These are phyloP conservation scores for Noctua janthe DNA, from an alignment of 2,888 invertebrate species.

Conservation along the genomic window DNA sequence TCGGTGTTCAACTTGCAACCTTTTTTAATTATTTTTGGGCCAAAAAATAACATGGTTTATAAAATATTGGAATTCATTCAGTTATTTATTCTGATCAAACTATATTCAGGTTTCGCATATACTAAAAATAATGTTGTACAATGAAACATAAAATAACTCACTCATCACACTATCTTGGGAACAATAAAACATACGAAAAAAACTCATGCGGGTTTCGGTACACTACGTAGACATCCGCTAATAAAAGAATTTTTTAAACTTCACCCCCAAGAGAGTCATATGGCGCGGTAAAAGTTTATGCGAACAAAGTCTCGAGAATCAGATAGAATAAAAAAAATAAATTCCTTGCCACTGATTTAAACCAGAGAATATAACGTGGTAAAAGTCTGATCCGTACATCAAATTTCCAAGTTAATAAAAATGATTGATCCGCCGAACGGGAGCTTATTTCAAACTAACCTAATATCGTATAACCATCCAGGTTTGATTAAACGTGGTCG, in stretches of 20 bases:
- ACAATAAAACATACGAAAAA: slow-evolving; percentile 15
- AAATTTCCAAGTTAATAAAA: slow-evolving; percentile 4
- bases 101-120: too few relatives aligned
- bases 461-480: slow-evolving; percentile 34
- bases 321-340: slow-evolving; percentile 8
- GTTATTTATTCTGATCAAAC: too few relatives aligned
- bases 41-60: too few relatives aligned
- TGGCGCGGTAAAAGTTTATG: slow-evolving; percentile 5
- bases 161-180: not conserved
- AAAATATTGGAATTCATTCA: too few relatives aligned
- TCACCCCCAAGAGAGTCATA: slow-evolving; percentile 3
- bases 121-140: too few relatives aligned
- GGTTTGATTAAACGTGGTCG: slow-evolving; percentile 43
- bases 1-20: too few relatives aligned
- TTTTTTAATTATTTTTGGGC: too few relatives aligned
- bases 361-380: slow-evolving; percentile 9
- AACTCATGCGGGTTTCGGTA: not conserved
- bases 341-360: not conserved
- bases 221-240: not conserved
- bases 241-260: slow-evolving; percentile 37
- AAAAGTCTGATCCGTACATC: slow-evolving; percentile 11
- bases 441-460: slow-evolving; percentile 17
- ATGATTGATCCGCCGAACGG: slow-evolving; percentile 35
- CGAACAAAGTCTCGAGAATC: slow-evolving; percentile 4
- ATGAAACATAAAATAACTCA: not conserved